Base-by-base conservation (phyloP, 2,888 invertebrate species). In the Drosophila anomalata region DNA sequence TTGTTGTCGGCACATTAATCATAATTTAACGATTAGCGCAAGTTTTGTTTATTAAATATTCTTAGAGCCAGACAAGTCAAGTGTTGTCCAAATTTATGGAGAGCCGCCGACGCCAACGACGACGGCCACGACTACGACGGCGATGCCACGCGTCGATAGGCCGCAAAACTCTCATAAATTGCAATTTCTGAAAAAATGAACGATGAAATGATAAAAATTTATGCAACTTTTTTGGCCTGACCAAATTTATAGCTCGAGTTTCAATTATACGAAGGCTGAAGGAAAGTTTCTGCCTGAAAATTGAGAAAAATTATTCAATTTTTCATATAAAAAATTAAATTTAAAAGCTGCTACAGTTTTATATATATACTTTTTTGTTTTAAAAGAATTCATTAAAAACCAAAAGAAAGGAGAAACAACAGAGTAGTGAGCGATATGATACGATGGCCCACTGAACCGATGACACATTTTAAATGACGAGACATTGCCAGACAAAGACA, bases 21-120 rank as follows among this genome's bases (percentile, higher is more conserved):
- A 87, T 87, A 87, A 87, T 85, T 84, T 79, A 86, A 87, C 86
- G 83, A 87, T 84, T 87, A 87, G 78, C 86, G 69, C 80, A 82
- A 86, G 84, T 84, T 86, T 86, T 86, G 83, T 80, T 87, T 56
- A 58, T 73, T 71, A 65, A 66, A 66, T 66, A 66, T 68, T 67
- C 58, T 41, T 46, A 36, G 46, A 47, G 63, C 22, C 66, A 41
- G 72, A 39, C 58, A 58, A 36, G 22, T 26, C 29, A 55, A 63
- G 68, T 68, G 67, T 66, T 39, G 56, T 47, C 24, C 20, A 53
- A 67, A 62, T 74, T 74, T 73, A 63, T 73, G 69, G 44, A 24
- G 22, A 36, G 36, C 36, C 36, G 36, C 4, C 12, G n/a, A 3
- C 33, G n/a, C 22, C 24, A n/a, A 26, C 20, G 33, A 36, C 44